These are phyloP conservation scores for Xestobium rufovillosum DNA, from an alignment of 2,888 invertebrate species.

Conservation along the genomic window DNA sequence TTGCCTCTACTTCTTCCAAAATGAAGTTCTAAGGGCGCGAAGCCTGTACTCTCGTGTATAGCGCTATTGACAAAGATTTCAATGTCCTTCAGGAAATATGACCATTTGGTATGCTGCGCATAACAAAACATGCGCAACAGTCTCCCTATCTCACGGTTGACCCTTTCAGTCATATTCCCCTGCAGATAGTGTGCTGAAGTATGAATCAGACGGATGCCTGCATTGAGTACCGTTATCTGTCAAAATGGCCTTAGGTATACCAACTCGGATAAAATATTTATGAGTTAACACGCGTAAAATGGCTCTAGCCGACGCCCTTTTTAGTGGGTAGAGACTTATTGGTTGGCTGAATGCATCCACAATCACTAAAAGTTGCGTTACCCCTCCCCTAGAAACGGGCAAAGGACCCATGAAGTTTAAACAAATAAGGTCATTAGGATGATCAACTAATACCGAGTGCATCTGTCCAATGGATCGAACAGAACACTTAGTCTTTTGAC, in stretches of 20 bases:
- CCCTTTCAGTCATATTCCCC: constrained; percentile 14
- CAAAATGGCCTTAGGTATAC: constrained; percentile 20
- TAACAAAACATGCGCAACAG: too few relatives aligned
- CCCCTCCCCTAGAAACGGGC: constrained; percentile 9
- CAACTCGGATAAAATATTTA: constrained; percentile 13
- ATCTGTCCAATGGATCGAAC: too few relatives aligned
- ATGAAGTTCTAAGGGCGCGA: too few relatives aligned
- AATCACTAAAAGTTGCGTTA: constrained; percentile 11
- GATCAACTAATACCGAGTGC: too few relatives aligned
- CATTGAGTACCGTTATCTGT: constrained; percentile 25
- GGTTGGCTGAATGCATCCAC: constrained; percentile 13
- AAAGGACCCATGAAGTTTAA: constrained; percentile 15
- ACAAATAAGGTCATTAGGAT: constrained; percentile 12
- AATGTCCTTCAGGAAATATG: too few relatives aligned
- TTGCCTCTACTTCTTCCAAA: too few relatives aligned
- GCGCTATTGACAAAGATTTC: too few relatives aligned
- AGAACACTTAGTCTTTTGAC: too few relatives aligned
- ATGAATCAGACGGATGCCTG: constrained; percentile 1
- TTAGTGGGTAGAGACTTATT: constrained; percentile 10
- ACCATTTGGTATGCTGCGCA: too few relatives aligned
- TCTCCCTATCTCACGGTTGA: constrained; percentile 14
- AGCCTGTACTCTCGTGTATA: too few relatives aligned
- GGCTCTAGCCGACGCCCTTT: constrained; percentile 9
- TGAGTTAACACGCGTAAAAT: constrained; percentile 8
- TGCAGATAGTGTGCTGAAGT: constrained; percentile 12